phyloP scores from a whole-genome alignment of 2,113 vertebrate genomes.

The Xenopus borealis region DNA sequence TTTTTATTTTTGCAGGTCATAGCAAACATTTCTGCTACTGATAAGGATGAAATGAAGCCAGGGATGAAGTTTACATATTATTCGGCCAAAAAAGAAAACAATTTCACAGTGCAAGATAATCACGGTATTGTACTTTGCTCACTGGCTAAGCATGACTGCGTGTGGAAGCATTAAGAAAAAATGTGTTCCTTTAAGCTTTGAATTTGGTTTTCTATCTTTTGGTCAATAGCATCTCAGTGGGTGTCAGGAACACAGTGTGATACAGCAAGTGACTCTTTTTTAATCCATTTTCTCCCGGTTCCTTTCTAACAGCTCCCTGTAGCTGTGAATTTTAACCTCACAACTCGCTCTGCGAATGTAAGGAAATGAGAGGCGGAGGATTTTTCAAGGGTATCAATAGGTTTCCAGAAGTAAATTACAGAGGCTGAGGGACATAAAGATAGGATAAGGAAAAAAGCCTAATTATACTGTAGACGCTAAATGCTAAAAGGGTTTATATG shows the following conservation, averaged over 20 bases:
- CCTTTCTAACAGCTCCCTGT: not conserved
- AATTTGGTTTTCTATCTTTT: constrained; percentile 7
- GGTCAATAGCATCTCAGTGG: constrained; percentile 27
- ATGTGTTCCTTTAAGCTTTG: constrained; percentile 20
- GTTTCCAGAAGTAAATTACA: not conserved
- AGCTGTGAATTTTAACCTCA: not conserved
- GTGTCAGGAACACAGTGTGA: not conserved
- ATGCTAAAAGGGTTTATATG: not conserved
- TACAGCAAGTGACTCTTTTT: not conserved
- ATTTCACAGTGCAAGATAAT: constrained; percentile 84
- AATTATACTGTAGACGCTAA: not conserved
- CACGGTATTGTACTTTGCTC: constrained; percentile 57
- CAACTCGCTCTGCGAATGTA: not conserved
- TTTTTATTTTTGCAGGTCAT: constrained; percentile 68
- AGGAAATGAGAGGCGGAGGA: not conserved
- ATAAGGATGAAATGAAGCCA: constrained; percentile 74
- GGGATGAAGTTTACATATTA: constrained; percentile 71
- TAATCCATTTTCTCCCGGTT: not conserved
- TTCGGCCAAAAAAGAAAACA: constrained; percentile 70
- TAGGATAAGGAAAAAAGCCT: not conserved
- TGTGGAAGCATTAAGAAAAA: not conserved
- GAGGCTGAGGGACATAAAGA: not conserved
- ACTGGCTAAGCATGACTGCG: not conserved
- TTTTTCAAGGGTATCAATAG: constrained; percentile 6
- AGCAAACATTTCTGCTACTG: constrained; percentile 72